Base-by-base conservation (phyloP, 2,113 vertebrate species). In the Oreochromis tanganicae region DNA sequence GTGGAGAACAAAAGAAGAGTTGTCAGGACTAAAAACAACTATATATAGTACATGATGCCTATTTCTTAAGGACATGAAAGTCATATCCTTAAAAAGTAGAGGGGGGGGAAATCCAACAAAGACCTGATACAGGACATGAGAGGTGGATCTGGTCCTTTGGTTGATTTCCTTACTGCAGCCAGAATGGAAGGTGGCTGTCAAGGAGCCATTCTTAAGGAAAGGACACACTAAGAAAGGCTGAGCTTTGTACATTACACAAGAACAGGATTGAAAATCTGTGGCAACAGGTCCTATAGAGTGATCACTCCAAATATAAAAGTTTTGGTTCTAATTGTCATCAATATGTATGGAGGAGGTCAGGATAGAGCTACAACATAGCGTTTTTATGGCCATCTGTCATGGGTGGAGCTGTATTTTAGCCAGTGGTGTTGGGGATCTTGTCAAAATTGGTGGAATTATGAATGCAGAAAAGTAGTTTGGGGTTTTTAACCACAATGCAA, bases 81-180 rank as follows among this genome's bases (percentile, higher is more conserved):
- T 29, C 24, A 57, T 14, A 14, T 57, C 24, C 12, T 29, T 14
- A 57, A 59, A 16, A 59, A 32, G 8, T 29, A 3, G 4, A 13
- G n/a, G 54, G n/a, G n/a, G 0, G 32, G 1, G 3, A 7, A 3
- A 0, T 59, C 56, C 57, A 61, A 16, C 14, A 61, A 32, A 5
- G 8, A 61, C 27, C 7, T 43, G 66, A 43, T 24, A 71, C 38
- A 43, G 12, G 12, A 27, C 66, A 24, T 43, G n/a, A 71, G 38
- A 10, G 19, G 34, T 71, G 66, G 36, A 24, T 71, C 38, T 43
- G 38, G 7, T 24, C 66, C 66, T 71, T 71, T 43, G 21, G 0
- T 9, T 71, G 12, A 9, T 68, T 41, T 68, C 19, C 17, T 68
- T 68, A 41, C 36, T 41, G 36, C 7, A 68, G 63, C 36, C 34